Percentiles rank a stretch among this genome's conserved stretches.
Evolutionary conservation across 53 echinoderm and acorn worm genomes (phyloP).

Genomic region (Echinometra lucunter): DNA sequence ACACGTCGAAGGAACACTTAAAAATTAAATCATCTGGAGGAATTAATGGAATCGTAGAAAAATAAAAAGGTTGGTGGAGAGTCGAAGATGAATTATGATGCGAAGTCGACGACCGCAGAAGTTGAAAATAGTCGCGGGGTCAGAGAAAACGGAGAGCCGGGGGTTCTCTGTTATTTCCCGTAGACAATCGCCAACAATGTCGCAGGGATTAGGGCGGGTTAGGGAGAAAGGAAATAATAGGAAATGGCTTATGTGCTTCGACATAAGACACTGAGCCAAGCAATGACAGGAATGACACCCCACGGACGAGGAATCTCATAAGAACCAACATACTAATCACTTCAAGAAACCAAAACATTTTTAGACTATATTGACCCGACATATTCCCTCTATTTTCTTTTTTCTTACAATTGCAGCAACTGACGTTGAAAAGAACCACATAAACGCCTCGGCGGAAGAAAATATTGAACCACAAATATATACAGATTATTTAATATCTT

Average conservation of each 20-base stretch:
- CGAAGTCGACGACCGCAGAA: conserved; percentile 25
- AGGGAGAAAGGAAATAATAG: conserved; percentile 58
- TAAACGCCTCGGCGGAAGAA: neutral
- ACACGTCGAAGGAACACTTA: conserved; percentile 24
- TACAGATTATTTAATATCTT: conserved; percentile 22
- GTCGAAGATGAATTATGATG: conserved; percentile 13
- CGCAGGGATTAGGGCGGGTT: conserved; percentile 53
- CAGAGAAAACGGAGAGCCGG: neutral
- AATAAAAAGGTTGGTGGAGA: neutral
- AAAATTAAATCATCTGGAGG: conserved; percentile 48
- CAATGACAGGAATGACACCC: conserved; percentile 56
- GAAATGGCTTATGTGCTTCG: conserved; percentile 68
- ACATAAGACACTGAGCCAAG: conserved; percentile 25
- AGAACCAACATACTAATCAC: conserved; percentile 47
- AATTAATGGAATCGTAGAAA: conserved; percentile 47
- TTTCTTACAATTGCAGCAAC: neutral
- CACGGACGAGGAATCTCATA: conserved; percentile 23
- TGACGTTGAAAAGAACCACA: neutral
- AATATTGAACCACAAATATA: neutral
- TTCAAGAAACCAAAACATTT: conserved; percentile 35
- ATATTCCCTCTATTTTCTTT: neutral
- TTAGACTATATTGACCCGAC: conserved; percentile 31
- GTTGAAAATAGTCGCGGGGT: conserved; percentile 44
- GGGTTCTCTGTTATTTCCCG: conserved; percentile 59
- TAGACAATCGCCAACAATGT: conserved; percentile 57